These are phyloP conservation scores for Lasioglossum baleicum DNA, from an alignment of 1,140 invertebrate species.

Conservation along the genomic window DNA sequence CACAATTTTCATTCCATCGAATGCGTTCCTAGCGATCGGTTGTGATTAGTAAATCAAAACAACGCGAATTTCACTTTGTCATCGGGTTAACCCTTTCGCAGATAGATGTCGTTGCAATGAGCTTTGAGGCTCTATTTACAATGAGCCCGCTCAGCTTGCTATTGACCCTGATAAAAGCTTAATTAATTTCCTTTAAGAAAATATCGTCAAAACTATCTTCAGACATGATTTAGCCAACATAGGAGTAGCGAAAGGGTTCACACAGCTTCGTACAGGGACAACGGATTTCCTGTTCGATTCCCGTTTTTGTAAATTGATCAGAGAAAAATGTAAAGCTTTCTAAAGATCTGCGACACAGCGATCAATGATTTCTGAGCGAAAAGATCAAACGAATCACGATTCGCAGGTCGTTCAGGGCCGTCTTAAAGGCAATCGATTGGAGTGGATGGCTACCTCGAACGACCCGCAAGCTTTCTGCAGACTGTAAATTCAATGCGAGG, in stretches of 20 bases:
- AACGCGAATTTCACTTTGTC: background rate
- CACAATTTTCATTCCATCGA: slow-evolving; percentile 16
- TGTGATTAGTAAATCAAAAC: background rate
- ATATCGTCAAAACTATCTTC: too few relatives aligned
- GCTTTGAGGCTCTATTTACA: too few relatives aligned
- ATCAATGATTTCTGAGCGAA: background rate
- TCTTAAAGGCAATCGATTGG: background rate
- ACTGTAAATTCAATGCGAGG: slow-evolving; percentile 10
- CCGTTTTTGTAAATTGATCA: background rate
- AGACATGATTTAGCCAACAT: too few relatives aligned
- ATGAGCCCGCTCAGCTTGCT: too few relatives aligned
- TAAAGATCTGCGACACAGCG: background rate
- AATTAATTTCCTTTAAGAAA: too few relatives aligned
- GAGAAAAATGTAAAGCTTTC: background rate
- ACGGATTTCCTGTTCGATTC: too few relatives aligned
- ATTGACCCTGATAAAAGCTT: too few relatives aligned
- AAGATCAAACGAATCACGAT: background rate
- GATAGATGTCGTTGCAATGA: too few relatives aligned
- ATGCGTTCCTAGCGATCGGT: background rate
- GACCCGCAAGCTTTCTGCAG: too few relatives aligned
- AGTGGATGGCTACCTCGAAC: too few relatives aligned
- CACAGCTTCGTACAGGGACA: too few relatives aligned
- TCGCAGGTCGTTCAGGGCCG: background rate
- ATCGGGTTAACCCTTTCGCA: background rate
- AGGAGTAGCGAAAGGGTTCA: too few relatives aligned